Conservation (phyloP, 2,888 invertebrate species). For the Macrosiphum euphorbiae region DNA sequence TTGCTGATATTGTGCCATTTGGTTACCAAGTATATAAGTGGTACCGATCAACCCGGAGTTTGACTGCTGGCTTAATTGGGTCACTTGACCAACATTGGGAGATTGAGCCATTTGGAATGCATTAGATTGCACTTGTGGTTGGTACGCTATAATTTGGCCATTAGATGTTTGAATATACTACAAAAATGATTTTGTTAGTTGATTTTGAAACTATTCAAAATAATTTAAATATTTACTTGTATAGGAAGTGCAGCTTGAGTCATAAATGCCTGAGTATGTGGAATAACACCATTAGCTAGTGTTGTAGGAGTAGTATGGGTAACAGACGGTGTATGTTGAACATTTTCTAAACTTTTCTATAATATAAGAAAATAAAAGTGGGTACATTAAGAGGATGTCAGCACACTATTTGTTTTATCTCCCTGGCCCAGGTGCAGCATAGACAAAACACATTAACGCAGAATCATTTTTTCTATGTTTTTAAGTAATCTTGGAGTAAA, state of each 20-base stretch:
- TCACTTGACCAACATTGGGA: constrained; percentile 50
- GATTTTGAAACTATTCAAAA: background rate
- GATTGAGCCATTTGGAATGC: constrained; percentile 61
- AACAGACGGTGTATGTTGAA: constrained; percentile 59
- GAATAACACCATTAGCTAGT: constrained; percentile 63
- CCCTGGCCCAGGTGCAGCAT: no score
- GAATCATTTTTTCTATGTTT: no score
- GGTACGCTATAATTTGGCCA: constrained; percentile 63
- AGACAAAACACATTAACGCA: no score
- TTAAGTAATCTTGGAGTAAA: no score
- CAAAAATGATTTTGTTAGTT: background rate
- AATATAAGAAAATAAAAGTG: background rate
- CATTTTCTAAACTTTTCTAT: constrained; percentile 62
- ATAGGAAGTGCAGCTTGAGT: constrained; percentile 67
- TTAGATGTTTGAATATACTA: constrained; percentile 65
- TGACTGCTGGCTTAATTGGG: constrained; percentile 51
- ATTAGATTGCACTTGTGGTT: constrained; percentile 63
- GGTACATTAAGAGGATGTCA: background rate
- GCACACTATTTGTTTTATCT: no score
- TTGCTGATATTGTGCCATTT: constrained; percentile 61
- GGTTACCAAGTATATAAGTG: constrained; percentile 59
- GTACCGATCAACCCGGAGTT: constrained; percentile 56
- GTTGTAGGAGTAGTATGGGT: constrained; percentile 62
- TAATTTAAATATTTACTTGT: constrained; percentile 65
- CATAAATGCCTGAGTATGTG: constrained; percentile 67